Base-by-base conservation (phyloP, 2,113 vertebrate species). In the Apeltes quadracus region DNA sequence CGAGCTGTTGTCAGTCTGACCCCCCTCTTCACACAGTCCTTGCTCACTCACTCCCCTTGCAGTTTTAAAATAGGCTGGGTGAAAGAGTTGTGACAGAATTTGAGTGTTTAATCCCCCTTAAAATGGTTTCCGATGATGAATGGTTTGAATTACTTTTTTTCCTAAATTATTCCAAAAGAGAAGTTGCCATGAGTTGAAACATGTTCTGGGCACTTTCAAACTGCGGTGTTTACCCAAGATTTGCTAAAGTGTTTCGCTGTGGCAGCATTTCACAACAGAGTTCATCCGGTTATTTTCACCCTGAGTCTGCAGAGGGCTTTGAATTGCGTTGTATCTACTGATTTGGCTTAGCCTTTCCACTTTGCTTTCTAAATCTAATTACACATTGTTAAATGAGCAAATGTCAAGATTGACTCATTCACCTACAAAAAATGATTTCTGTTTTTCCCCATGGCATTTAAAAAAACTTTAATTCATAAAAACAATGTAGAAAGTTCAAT, bases 321-420 rank as follows among this genome's bases (percentile, higher is more conserved):
- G 74, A 88, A 81, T 84, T 76, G 75, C 57, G 7, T 66, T 84
- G 83, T 85, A 85, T 88, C 88, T 89, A 76, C 75, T 82, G 78
- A 87, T 89, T 86, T 75, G 79, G 71, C 86, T 79, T 77, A 68
- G 71, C 44, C 70, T 63, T 65, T 74, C 69, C 53, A 67, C 72
- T 74, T 85, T 82, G 75, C 87, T 81, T 87, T 78, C 66, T 66
- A 79, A 84, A 90, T 85, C 72, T 79, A 84, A 86, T 89, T 81
- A 84, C 75, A 80, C 69, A 81, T 72, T 75, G 76, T 2, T 25
- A 72, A 86, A 82, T 69, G 62, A 68, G 41, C 44, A 69, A 76
- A 88, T 77, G 44, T 69, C 58, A 83, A 22, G 8, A 84, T 78
- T 82, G 70, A 76, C 41, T 84, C 32, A 69, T 69, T 67, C 25